Evolutionary conservation across 1,140 invertebrate species (phyloP).

Genomic region (Heliothis subflexa): DNA sequence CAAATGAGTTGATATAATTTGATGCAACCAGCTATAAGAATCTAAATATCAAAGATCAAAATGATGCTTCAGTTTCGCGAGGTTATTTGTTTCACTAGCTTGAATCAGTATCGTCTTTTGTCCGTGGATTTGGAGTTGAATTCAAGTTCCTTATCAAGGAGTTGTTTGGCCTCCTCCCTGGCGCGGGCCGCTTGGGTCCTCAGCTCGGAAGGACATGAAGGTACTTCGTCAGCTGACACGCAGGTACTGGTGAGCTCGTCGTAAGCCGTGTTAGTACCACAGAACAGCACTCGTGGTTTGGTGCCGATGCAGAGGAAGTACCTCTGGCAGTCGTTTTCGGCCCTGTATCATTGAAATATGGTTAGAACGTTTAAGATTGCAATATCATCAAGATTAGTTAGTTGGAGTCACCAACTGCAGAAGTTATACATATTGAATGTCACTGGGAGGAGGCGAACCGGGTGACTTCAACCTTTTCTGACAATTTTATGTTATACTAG

Average conservation of each 20-base stretch:
- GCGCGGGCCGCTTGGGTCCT: slow-evolving; percentile 62
- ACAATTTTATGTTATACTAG: no score
- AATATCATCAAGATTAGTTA: no score
- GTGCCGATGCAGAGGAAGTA: slow-evolving; percentile 94
- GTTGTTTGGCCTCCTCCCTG: slow-evolving; percentile 67
- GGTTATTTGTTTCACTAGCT: neutral
- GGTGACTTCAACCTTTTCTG: no score
- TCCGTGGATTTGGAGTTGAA: slow-evolving; percentile 38
- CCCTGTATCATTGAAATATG: slow-evolving; percentile 69
- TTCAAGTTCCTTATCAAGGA: slow-evolving; percentile 58
- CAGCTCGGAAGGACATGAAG: slow-evolving; percentile 69
- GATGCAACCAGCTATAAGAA: neutral
- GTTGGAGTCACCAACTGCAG: no score
- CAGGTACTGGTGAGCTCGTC: slow-evolving; percentile 92
- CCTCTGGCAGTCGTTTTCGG: slow-evolving; percentile 90
- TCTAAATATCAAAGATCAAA: no score
- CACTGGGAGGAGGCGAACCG: no score
- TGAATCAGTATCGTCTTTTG: slow-evolving; percentile 21
- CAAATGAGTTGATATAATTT: neutral
- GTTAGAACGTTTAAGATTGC: neutral
- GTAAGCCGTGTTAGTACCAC: slow-evolving; percentile 92
- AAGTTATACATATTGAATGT: no score
- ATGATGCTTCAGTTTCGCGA: no score
- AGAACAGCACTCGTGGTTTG: slow-evolving; percentile 89
- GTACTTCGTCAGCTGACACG: slow-evolving; percentile 82